A percentile compares a stretch with the other conserved stretches of the same genome.
phyloP scores from a whole-genome alignment of 2,797 vertebrate species.

The Paguma larvata region DNA sequence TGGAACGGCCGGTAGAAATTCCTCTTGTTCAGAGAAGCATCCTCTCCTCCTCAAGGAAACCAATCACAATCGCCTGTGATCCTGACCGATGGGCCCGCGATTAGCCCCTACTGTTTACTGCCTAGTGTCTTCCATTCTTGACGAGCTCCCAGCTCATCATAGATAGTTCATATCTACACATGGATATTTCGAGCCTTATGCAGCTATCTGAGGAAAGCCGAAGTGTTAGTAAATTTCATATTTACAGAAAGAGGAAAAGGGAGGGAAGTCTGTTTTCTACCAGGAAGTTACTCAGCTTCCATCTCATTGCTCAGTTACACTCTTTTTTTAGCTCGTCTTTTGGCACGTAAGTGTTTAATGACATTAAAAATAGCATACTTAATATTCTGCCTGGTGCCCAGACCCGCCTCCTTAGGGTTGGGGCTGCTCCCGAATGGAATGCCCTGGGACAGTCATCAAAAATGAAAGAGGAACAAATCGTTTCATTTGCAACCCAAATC shows the following conservation, averaged over 20 bases:
- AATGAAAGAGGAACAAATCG: neutral
- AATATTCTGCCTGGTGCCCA: constrained; percentile 19
- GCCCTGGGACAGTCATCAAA: neutral
- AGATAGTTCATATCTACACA: neutral
- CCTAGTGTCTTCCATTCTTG: neutral
- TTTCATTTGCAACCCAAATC: neutral
- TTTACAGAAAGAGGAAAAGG: constrained; percentile 16
- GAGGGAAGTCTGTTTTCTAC: neutral
- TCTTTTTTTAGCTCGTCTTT: constrained; percentile 36
- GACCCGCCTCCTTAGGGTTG: neutral
- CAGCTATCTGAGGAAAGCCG: neutral
- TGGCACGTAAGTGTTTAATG: neutral
- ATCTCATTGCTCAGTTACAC: neutral
- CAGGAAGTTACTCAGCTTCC: neutral
- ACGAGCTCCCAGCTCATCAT: neutral
- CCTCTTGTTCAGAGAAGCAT: constrained; percentile 70
- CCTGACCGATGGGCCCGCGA: constrained; percentile 73
- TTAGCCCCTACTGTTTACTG: constrained; percentile 24
- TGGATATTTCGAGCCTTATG: neutral
- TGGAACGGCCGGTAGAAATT: neutral
- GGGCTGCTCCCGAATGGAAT: neutral
- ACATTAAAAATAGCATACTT: constrained; percentile 41
- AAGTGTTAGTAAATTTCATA: constrained; percentile 64
- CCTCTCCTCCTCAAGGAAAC: constrained; percentile 77
- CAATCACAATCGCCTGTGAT: constrained; percentile 74